Percentiles rank a stretch among this genome's conserved stretches.
Evolutionary conservation across 92 coral and sea anemone genomes (phyloP).

Genomic region (Diadumene lineata): DNA sequence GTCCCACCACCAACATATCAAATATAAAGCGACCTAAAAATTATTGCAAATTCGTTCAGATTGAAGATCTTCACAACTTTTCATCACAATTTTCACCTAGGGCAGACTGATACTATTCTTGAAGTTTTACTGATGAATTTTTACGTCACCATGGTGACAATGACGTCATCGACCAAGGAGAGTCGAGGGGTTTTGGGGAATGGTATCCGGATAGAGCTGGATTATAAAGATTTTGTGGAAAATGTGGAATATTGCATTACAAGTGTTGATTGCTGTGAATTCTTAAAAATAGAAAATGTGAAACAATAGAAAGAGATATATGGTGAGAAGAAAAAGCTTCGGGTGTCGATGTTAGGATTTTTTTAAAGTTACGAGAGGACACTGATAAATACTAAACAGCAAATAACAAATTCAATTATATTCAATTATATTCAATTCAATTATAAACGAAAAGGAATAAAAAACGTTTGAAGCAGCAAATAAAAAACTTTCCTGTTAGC

Average conservation of each 20-base stretch:
- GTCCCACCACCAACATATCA: no score
- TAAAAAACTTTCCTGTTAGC: no score
- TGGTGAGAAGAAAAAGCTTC: background rate
- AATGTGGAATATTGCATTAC: background rate
- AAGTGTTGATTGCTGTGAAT: no score
- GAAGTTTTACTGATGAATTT: background rate
- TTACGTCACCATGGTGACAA: background rate
- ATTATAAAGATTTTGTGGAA: slow-evolving; percentile 1
- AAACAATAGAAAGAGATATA: background rate
- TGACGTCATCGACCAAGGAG: background rate
- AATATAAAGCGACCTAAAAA: background rate
- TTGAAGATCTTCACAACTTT: background rate
- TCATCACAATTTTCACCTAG: background rate
- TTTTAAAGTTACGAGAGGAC: no score
- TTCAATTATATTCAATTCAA: no score
- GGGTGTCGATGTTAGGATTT: background rate
- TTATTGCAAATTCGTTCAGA: background rate
- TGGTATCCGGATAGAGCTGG: slow-evolving; percentile 5
- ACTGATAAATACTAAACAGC: no score
- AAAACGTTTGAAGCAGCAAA: no score
- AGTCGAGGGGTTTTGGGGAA: slow-evolving; percentile 6
- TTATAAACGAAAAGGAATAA: no score
- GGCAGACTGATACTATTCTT: background rate
- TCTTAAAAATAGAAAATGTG: background rate
- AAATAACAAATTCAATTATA: no score